Evolutionary conservation across 2,888 invertebrate species (phyloP).

Genomic region (Steromphala cineraria): DNA sequence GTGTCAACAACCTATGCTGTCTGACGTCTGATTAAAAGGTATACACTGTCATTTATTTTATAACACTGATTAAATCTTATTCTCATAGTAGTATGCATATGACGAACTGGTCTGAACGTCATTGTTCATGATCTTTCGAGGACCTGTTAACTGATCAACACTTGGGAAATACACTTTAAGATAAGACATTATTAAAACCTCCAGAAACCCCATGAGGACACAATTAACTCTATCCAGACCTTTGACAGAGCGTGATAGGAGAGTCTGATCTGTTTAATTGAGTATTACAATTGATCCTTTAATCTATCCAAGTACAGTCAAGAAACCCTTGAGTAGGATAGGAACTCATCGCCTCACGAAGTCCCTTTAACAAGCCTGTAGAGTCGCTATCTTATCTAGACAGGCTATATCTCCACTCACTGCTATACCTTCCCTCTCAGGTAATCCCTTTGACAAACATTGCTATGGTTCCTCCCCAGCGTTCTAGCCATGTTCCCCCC

Average conservation of each 20-base stretch:
- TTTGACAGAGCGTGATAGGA: neutral
- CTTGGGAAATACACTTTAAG: too few relatives aligned
- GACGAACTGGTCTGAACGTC: too few relatives aligned
- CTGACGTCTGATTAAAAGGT: too few relatives aligned
- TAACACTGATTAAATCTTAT: too few relatives aligned
- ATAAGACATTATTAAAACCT: too few relatives aligned
- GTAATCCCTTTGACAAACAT: neutral
- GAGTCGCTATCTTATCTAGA: neutral
- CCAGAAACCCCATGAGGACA: too few relatives aligned
- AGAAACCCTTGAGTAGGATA: neutral
- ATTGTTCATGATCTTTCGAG: too few relatives aligned
- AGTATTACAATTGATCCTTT: neutral
- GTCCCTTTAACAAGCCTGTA: neutral
- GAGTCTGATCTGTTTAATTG: neutral
- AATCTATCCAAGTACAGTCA: neutral
- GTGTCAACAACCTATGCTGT: too few relatives aligned
- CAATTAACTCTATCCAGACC: too few relatives aligned
- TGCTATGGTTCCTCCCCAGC: neutral
- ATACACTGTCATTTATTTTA: too few relatives aligned
- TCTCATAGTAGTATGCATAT: too few relatives aligned
- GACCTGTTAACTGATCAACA: too few relatives aligned
- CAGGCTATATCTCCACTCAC: neutral
- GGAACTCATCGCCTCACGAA: neutral
- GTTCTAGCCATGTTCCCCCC: neutral
- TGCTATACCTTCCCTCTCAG: neutral